These are phyloP conservation scores for Stegostoma tigrinum DNA, from an alignment of 2,113 vertebrate species.

Conservation along the genomic window DNA sequence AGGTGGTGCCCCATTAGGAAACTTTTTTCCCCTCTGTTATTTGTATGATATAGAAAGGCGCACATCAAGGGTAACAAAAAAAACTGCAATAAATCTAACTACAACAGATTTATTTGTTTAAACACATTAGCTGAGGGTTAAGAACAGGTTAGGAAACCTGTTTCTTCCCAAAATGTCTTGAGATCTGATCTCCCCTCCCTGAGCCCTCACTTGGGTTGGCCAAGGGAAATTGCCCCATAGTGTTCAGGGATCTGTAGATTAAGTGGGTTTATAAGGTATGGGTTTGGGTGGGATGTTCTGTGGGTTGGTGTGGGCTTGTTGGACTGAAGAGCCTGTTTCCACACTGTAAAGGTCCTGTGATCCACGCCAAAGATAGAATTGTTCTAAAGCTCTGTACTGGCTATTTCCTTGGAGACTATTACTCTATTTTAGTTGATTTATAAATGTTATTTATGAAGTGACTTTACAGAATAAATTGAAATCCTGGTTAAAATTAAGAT, in stretches of 20 bases:
- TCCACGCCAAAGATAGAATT: background rate
- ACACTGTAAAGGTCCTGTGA: too few relatives aligned
- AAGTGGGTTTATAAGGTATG: too few relatives aligned
- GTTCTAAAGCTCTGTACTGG: background rate
- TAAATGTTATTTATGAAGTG: background rate
- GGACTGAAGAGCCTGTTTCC: too few relatives aligned
- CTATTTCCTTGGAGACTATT: background rate
- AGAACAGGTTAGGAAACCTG: background rate
- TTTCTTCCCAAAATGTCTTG: background rate
- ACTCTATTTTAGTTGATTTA: background rate
- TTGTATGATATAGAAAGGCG: background rate
- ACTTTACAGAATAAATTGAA: too few relatives aligned
- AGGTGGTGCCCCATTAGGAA: background rate
- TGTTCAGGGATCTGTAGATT: too few relatives aligned
- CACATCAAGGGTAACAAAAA: background rate
- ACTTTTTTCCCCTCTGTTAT: background rate
- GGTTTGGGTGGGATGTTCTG: too few relatives aligned
- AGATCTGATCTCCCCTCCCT: background rate
- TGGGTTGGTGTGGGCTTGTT: too few relatives aligned
- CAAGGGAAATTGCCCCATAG: too few relatives aligned
- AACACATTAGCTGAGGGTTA: background rate
- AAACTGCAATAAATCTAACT: background rate
- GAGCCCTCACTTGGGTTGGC: too few relatives aligned
- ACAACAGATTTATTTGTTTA: background rate
- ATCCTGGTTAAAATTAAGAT: too few relatives aligned